Evolutionary conservation across 2,113 vertebrate species (phyloP).

Genomic region (Etia nguti): DNA sequence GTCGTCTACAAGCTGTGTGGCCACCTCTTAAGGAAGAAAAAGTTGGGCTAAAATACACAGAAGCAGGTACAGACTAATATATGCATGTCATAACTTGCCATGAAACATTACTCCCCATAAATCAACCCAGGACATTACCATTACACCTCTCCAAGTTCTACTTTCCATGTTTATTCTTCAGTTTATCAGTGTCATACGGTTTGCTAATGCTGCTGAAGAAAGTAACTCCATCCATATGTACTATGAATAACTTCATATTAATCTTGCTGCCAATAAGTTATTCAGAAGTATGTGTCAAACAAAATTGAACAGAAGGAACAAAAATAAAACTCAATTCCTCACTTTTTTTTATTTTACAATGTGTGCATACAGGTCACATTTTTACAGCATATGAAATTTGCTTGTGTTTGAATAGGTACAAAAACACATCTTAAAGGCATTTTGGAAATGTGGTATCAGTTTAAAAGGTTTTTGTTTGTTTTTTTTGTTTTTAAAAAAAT

Average conservation of each 20-base stretch:
- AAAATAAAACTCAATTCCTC: background rate
- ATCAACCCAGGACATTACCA: background rate
- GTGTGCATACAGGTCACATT: background rate
- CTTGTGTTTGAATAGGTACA: background rate
- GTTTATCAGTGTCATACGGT: background rate
- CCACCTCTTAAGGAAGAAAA: constrained; percentile 91
- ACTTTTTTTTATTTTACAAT: background rate
- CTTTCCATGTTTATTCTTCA: background rate
- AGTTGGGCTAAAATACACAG: constrained; percentile 94
- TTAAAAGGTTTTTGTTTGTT: background rate
- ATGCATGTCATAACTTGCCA: background rate
- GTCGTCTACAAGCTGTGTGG: constrained; percentile 91
- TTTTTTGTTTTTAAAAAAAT: background rate
- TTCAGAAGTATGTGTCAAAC: background rate
- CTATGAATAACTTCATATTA: background rate
- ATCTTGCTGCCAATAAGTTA: background rate
- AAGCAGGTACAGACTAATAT: constrained; percentile 82
- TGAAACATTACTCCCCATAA: background rate
- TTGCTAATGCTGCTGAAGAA: background rate
- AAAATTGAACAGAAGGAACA: background rate
- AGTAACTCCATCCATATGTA: background rate
- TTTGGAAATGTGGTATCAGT: background rate
- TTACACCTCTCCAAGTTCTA: background rate
- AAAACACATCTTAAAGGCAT: background rate
- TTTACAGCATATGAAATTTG: background rate